Conservation (phyloP, 92 coral and sea anemone species). For the Siderastrea radians region DNA sequence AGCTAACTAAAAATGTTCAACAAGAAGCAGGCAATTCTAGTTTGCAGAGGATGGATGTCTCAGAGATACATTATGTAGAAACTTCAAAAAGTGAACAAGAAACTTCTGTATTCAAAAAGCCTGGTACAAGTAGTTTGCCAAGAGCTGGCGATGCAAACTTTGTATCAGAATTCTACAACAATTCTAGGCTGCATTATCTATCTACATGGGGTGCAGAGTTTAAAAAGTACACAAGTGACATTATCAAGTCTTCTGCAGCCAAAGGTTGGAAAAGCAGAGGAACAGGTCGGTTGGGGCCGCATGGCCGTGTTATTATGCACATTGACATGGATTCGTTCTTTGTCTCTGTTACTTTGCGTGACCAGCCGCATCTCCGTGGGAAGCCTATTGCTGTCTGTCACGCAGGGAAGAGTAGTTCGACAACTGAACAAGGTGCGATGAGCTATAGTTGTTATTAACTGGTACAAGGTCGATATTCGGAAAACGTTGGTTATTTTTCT, state of each 20-base stretch:
- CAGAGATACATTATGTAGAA: background rate
- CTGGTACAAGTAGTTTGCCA: constrained; percentile 44
- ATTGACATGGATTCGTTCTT: constrained; percentile 99
- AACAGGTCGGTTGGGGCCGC: constrained; percentile 42
- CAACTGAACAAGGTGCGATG: constrained; percentile 37
- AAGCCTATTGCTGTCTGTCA: constrained; percentile 99
- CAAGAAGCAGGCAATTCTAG: background rate
- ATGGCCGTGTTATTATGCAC: constrained; percentile 91
- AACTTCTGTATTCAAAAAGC: background rate
- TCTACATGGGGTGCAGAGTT: constrained; percentile 98
- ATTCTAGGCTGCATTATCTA: constrained; percentile 93
- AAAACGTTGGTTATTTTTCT: no score
- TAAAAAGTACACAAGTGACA: constrained; percentile 86
- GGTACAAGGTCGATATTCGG: no score
- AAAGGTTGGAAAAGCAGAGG: constrained; percentile 57
- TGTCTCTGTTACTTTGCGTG: constrained; percentile 90
- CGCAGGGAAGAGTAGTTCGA: constrained; percentile 77
- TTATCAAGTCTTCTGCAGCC: constrained; percentile 67
- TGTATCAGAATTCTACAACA: constrained; percentile 88
- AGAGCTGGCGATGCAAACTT: constrained; percentile 95
- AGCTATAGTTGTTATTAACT: background rate
- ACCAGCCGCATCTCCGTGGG: constrained; percentile 87
- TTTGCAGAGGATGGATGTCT: background rate
- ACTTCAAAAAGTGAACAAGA: constrained; percentile 12
- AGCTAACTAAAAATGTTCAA: background rate